Conservation (phyloP, 1,140 invertebrate genomes). For the Papilio polytes region DNA sequence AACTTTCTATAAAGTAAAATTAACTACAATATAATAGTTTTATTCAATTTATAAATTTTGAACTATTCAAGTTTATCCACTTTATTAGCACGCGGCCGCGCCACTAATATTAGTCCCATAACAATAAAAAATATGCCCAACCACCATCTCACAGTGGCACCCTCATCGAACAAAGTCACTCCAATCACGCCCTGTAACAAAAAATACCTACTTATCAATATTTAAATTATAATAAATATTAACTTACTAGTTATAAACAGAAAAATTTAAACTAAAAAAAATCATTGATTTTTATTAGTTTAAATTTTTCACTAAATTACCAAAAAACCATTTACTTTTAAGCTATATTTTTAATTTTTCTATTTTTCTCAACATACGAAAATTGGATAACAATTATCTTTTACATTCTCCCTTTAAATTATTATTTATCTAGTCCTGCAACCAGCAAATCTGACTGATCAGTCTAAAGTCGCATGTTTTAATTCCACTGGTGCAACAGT, state of each 20-base stretch:
- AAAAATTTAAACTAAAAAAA: neutral
- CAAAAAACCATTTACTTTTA: too few species aligned
- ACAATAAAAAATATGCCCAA: conserved; percentile 82
- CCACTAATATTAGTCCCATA: conserved; percentile 81
- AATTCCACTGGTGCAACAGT: neutral
- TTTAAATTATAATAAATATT: neutral
- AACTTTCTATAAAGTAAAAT: too few species aligned
- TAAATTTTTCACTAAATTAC: neutral
- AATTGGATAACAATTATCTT: too few species aligned
- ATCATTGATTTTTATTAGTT: neutral
- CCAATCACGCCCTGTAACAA: conserved; percentile 83
- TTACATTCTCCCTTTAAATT: too few species aligned
- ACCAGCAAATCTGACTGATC: neutral
- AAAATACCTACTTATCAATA: neutral
- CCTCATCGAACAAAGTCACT: conserved; percentile 82
- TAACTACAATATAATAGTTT: too few species aligned
- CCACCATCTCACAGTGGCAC: conserved; percentile 84
- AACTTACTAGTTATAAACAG: neutral
- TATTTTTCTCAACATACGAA: too few species aligned
- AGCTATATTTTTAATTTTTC: too few species aligned
- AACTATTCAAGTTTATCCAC: neutral
- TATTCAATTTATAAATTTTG: neutral
- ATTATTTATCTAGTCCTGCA: too few species aligned
- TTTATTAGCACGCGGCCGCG: conserved; percentile 49
- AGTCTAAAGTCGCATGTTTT: too few species aligned